Conservation (phyloP, 2,888 invertebrate species). For the Drosophila hamatofila region DNA sequence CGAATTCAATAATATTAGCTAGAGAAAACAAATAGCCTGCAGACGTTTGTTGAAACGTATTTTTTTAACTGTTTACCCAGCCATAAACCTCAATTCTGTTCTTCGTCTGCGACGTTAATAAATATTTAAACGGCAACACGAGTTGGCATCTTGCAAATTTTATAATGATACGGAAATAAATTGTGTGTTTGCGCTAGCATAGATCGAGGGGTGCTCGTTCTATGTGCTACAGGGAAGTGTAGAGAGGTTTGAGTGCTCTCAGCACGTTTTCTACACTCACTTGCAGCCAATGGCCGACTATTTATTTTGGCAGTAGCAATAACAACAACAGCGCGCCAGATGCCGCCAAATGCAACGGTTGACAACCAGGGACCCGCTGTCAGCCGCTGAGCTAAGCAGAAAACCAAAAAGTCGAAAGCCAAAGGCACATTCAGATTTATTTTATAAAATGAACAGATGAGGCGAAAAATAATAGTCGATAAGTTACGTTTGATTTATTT, state of each 20-base stretch:
- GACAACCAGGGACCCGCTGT: slow-evolving; percentile 46
- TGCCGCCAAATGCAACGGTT: slow-evolving; percentile 44
- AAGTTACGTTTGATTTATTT: slow-evolving; percentile 27
- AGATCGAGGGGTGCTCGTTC: neutral
- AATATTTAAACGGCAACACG: slow-evolving; percentile 64
- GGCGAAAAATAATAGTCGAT: slow-evolving; percentile 20
- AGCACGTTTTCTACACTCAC: slow-evolving; percentile 36
- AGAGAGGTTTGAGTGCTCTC: slow-evolving; percentile 25
- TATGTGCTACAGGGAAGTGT: slow-evolving; percentile 37
- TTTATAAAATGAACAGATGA: slow-evolving; percentile 20
- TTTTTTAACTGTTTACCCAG: slow-evolving; percentile 49
- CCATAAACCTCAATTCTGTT: slow-evolving; percentile 30
- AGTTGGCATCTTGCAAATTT: slow-evolving; percentile 47
- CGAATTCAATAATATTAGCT: slow-evolving; percentile 64
- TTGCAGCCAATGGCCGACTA: slow-evolving; percentile 41
- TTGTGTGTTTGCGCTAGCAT: slow-evolving; percentile 22
- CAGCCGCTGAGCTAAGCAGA: slow-evolving; percentile 23
- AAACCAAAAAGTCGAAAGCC: slow-evolving; percentile 3
- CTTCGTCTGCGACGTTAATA: slow-evolving; percentile 36
- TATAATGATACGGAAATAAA: slow-evolving; percentile 69
- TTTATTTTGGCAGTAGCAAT: slow-evolving; percentile 63
- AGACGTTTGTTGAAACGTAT: slow-evolving; percentile 16
- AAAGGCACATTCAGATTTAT: slow-evolving; percentile 33
- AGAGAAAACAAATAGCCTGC: slow-evolving; percentile 23
- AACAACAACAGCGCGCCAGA: slow-evolving; percentile 52